Percentiles rank a stretch among this genome's conserved stretches.
Conservation (phyloP, 2,113 vertebrate genomes). For the Melanotaenia duboulayi region DNA sequence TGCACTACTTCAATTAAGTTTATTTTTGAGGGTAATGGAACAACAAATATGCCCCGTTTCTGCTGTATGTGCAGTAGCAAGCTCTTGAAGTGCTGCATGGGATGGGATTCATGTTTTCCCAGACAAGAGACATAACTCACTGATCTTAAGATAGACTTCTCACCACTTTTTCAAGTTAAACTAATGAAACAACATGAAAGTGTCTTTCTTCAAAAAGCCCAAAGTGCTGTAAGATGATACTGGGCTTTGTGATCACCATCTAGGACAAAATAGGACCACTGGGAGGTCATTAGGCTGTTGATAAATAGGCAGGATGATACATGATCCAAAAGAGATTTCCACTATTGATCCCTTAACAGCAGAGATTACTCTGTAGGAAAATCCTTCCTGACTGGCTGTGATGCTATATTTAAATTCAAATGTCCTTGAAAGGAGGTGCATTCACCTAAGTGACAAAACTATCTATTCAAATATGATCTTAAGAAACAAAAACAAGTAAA, state of each 20-base stretch:
- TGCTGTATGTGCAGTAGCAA: background rate
- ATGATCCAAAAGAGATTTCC: conserved; percentile 56
- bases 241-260: conserved; percentile 38
- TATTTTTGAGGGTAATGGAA: conserved; percentile 19
- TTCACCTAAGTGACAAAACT: conserved; percentile 30
- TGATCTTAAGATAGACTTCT: conserved; percentile 12
- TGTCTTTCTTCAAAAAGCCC: conserved; percentile 41
- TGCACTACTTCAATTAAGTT: conserved; percentile 19
- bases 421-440: conserved; percentile 34
- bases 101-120: conserved; percentile 48
- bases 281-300: conserved; percentile 49
- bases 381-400: conserved; percentile 2
- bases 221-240: conserved; percentile 58
- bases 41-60: conserved; percentile 30
- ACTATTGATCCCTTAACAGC: conserved; percentile 63
- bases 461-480: background rate
- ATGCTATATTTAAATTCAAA: conserved; percentile 47
- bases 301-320: conserved; percentile 52
- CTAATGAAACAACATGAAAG: conserved; percentile 66
- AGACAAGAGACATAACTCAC: conserved; percentile 45
- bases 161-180: conserved; percentile 47
- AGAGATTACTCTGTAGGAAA: conserved; percentile 34
- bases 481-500: conserved; percentile 9
- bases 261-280: conserved; percentile 31
- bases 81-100: conserved; percentile 7